Conservation (phyloP, 2,888 invertebrate genomes). For the Parnassius apollo region DNA sequence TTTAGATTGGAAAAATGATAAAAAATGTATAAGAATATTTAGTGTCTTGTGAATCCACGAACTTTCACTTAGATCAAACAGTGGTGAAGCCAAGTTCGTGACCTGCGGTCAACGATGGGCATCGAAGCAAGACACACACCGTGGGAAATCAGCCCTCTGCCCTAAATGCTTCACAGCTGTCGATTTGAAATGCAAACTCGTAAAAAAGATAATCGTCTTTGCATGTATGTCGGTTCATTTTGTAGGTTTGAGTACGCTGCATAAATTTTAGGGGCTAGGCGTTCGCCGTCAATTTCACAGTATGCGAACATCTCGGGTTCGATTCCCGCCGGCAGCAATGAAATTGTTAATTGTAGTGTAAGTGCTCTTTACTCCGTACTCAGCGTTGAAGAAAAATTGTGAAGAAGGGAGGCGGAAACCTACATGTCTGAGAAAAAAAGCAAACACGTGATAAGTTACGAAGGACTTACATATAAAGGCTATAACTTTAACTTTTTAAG, state of each 20-base stretch:
- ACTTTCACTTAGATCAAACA: constrained; percentile 33
- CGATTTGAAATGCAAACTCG: constrained; percentile 22
- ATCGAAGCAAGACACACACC: constrained; percentile 38
- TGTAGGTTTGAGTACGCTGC: neutral
- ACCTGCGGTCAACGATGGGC: constrained; percentile 42
- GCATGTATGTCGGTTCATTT: neutral
- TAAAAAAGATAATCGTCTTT: constrained; percentile 10
- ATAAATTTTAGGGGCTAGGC: neutral
- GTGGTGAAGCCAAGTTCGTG: constrained; percentile 31
- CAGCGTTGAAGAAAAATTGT: too few species aligned
- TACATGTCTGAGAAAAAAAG: too few species aligned
- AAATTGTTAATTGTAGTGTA: too few species aligned
- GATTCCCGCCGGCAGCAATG: too few species aligned
- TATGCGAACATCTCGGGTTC: too few species aligned
- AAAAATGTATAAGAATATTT: neutral
- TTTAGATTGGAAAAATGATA: too few species aligned
- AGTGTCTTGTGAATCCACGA: constrained; percentile 9
- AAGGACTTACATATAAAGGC: too few species aligned
- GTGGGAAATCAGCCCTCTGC: constrained; percentile 42
- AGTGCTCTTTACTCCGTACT: too few species aligned
- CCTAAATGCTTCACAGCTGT: constrained; percentile 11
- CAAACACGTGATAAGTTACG: too few species aligned
- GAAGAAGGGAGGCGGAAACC: too few species aligned
- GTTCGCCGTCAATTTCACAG: too few species aligned
- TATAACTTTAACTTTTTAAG: too few species aligned